Evolutionary conservation across 1,140 invertebrate genomes (phyloP), one percentile per base, ranked within the genome.

Genomic region (Meloidogyne hapla): DNA sequence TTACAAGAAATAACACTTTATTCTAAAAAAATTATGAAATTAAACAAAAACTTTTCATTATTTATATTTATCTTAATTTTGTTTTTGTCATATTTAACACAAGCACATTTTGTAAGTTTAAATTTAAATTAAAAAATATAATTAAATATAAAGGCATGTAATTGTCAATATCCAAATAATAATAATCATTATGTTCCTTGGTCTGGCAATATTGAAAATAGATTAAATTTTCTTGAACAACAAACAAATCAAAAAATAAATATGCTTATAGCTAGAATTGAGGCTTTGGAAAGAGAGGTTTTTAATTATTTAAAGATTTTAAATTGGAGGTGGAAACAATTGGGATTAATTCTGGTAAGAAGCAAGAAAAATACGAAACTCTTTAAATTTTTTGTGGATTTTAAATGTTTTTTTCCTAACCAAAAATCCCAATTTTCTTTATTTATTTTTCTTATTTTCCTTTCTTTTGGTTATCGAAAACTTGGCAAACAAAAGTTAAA

Each of bases 21-120:
- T n/a, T n/a, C n/a, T n/a, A n/a, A n/a, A n/a, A 33, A 33, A 8
- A 33, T 33, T 33, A 33, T 33, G 33, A 33, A 33, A 33, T 33
- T 33, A 33, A 33, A n/a, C n/a, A n/a, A 38, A 38, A 38, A 13
- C 2, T 13, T 42, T 42, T 2, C 12, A n/a, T 56, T n/a, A n/a
- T n/a, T 56, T n/a, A n/a, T 56, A 15, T 56, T n/a, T 56, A n/a
- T 56, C n/a, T 56, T 56, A 56, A 4, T 6, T 8, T n/a, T 56
- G n/a, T 56, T 56, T 56, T 56, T 56, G 48, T 56, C n/a, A 56
- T n/a, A 56, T 56, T n/a, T n/a, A 56, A 56, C 48, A 6, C 8
- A n/a, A 56, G 48, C 48, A 56, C n/a, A 56, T 56, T 56, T 56
- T 56, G 48, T 56, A 56, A 56, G n/a, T 21, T 56, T n/a, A n/a